phyloP scores from a whole-genome alignment of 2,797 vertebrate genomes.

The Ispidina picta region DNA sequence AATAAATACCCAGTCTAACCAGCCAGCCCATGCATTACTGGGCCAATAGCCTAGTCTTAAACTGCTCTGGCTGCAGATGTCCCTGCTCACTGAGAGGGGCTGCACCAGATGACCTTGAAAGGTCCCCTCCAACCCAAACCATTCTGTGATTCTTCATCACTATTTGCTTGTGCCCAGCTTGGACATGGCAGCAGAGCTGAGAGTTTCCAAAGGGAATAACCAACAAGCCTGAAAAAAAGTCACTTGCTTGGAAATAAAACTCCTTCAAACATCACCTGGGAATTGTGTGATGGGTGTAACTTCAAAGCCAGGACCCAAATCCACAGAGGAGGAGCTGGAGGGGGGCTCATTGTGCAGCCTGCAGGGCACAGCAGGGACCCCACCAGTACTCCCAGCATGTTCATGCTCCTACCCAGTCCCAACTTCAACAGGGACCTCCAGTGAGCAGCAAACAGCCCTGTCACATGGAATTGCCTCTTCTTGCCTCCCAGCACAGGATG shows the following conservation, averaged over 20 bases:
- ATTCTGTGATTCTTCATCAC: neutral
- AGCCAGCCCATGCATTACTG: neutral
- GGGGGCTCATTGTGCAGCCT: neutral
- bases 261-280: neutral
- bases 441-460: neutral
- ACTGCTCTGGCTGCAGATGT: neutral
- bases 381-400: neutral
- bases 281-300: neutral
- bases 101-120: neutral
- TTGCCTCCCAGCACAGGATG: neutral
- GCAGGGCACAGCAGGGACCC: neutral
- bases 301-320: neutral
- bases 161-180: neutral
- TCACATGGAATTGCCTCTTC: neutral
- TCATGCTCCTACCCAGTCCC: neutral
- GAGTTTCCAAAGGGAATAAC: neutral
- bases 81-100: neutral
- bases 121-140: neutral
- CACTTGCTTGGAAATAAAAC: neutral
- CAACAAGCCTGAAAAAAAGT: neutral
- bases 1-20: neutral
- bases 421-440: neutral
- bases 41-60: neutral
- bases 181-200: neutral
- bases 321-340: rapidly evolving